phyloP scores from a whole-genome alignment of 2,888 invertebrate genomes.

The Phengaris arion region DNA sequence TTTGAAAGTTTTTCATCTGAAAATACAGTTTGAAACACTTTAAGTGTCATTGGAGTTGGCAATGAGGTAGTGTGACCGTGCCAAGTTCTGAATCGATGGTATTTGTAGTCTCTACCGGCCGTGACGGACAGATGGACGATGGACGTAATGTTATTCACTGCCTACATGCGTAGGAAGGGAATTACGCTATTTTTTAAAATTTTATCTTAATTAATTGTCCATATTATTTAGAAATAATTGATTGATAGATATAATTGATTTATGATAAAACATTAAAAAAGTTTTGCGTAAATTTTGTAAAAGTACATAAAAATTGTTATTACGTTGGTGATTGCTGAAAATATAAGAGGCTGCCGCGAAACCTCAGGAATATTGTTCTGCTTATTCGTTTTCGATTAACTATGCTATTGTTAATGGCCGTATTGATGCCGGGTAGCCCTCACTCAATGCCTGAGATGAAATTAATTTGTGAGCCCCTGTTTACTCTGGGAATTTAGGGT shows the following conservation, averaged over 20 bases:
- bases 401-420: conserved; percentile 21
- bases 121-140: conserved; percentile 13
- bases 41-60: conserved; percentile 7
- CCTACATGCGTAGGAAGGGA: not conserved
- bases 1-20: not conserved
- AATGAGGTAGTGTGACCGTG: not conserved
- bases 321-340: not conserved
- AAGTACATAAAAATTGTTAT: too few species aligned
- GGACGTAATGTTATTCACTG: not conserved
- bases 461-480: conserved; percentile 34
- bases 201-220: too few species aligned
- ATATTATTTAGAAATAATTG: too few species aligned
- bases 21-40: conserved; percentile 20
- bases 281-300: too few species aligned
- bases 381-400: conserved; percentile 5
- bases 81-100: conserved; percentile 20
- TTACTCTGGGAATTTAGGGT: conserved; percentile 38
- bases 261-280: too few species aligned
- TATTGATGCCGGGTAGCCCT: conserved; percentile 9
- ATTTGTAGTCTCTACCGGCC: conserved; percentile 5
- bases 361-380: not conserved
- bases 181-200: not conserved
- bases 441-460: conserved; percentile 15
- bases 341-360: not conserved
- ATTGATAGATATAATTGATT: too few species aligned